Percentiles rank a stretch among this genome's conserved stretches.
These are phyloP conservation scores for Saxicola maurus DNA, from an alignment of 2,797 vertebrate genomes.

Conservation along the genomic window DNA sequence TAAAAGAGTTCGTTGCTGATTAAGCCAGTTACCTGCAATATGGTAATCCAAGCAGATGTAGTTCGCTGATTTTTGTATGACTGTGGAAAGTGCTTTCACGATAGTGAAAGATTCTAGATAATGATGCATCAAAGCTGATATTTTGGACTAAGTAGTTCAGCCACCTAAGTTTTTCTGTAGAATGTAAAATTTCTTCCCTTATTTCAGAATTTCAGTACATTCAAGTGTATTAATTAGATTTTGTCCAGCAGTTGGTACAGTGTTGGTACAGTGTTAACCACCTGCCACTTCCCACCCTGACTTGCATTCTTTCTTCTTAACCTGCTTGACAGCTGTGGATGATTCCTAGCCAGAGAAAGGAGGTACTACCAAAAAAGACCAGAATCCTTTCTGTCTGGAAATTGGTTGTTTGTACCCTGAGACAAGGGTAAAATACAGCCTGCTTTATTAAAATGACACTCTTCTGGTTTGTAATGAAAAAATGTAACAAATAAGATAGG, in stretches of 20 bases:
- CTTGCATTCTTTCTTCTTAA: not conserved
- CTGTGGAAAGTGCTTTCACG: accelerated
- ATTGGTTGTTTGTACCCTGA: not conserved
- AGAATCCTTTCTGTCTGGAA: not conserved
- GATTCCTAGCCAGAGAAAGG: not conserved
- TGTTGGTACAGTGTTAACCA: not conserved
- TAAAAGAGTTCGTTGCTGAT: accelerated
- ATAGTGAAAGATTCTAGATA: not conserved
- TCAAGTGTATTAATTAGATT: not conserved
- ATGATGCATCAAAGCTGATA: accelerated
- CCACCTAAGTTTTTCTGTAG: not conserved
- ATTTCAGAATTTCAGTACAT: not conserved
- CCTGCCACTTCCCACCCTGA: not conserved
- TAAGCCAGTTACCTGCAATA: accelerated
- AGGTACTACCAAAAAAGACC: not conserved
- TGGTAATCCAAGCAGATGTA: not conserved
- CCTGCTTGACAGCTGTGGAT: not conserved
- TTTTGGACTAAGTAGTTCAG: not conserved
- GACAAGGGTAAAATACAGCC: not conserved
- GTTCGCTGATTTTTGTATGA: not conserved
- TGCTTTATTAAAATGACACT: not conserved
- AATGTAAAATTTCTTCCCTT: not conserved
- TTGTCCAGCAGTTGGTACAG: not conserved
- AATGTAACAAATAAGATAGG: not conserved
- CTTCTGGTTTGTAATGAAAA: not conserved